These are phyloP conservation scores for Drosophila testacea DNA, from an alignment of 2,888 invertebrate species.

Conservation along the genomic window DNA sequence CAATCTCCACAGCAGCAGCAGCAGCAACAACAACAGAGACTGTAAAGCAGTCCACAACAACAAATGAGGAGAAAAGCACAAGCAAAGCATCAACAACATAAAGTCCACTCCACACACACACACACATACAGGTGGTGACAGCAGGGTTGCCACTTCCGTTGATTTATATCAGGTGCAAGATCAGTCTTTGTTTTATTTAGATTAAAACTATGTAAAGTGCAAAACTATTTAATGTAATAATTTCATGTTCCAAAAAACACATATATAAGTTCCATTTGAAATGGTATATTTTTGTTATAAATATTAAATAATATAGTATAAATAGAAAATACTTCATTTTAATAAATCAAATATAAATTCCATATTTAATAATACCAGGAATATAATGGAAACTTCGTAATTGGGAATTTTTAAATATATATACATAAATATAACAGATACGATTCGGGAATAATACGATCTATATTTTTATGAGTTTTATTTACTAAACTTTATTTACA, in stretches of 20 bases:
- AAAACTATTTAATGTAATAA: background rate
- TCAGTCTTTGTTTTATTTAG: background rate
- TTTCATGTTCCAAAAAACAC: background rate
- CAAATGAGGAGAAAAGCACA: constrained; percentile 70
- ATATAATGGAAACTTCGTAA: too few species aligned
- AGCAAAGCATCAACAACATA: constrained; percentile 37
- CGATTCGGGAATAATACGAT: background rate
- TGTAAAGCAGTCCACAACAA: constrained; percentile 45
- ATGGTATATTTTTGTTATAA: too few species aligned
- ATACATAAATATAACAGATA: background rate
- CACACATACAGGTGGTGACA: constrained; percentile 30
- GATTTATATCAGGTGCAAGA: constrained; percentile 29
- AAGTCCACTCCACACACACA: constrained; percentile 35
- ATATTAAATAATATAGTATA: too few species aligned
- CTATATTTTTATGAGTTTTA: background rate
- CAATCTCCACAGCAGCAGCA: background rate
- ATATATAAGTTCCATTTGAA: too few species aligned
- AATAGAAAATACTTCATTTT: too few species aligned
- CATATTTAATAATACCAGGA: too few species aligned
- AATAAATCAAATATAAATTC: too few species aligned
- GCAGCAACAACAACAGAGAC: constrained; percentile 23
- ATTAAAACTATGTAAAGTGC: background rate
- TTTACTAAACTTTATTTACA: background rate
- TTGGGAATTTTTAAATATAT: background rate
- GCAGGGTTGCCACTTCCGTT: constrained; percentile 47